These are phyloP conservation scores for Sarcophaga peregrina DNA, from an alignment of 1,140 invertebrate genomes.

Conservation along the genomic window DNA sequence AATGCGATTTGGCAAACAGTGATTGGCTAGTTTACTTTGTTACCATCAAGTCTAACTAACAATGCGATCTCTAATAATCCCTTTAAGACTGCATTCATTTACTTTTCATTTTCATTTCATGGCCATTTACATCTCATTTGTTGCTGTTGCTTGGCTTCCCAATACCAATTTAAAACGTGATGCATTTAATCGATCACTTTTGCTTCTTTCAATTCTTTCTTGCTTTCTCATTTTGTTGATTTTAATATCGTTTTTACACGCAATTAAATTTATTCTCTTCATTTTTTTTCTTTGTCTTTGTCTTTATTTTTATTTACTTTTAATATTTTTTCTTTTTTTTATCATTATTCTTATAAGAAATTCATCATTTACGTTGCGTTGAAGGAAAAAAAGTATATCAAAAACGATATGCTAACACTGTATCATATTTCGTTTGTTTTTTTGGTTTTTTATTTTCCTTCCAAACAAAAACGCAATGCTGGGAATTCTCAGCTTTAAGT, in stretches of 20 bases:
- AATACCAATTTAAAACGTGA: neutral
- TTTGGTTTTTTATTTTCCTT: neutral
- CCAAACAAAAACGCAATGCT: conserved; percentile 33
- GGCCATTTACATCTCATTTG: too few relatives aligned
- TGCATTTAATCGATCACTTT: conserved; percentile 42
- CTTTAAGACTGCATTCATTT: too few relatives aligned
- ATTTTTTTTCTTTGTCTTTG: neutral
- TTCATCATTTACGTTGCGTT: too few relatives aligned
- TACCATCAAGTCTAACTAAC: too few relatives aligned
- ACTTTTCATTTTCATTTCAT: too few relatives aligned
- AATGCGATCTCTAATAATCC: too few relatives aligned
- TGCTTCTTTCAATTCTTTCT: neutral
- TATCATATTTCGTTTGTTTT: neutral
- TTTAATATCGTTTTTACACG: conserved; percentile 33
- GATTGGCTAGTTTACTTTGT: too few relatives aligned
- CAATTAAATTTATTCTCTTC: conserved; percentile 31
- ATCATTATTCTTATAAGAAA: neutral
- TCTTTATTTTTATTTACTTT: neutral
- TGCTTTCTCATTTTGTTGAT: neutral
- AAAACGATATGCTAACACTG: conserved; percentile 10
- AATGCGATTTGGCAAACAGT: too few relatives aligned
- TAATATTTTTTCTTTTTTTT: neutral
- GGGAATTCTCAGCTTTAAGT: conserved; percentile 26
- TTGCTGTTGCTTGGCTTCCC: too few relatives aligned
- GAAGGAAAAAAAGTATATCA: neutral